phyloP scores from a whole-genome alignment of 2,888 invertebrate species.

The Steromphala cineraria region DNA sequence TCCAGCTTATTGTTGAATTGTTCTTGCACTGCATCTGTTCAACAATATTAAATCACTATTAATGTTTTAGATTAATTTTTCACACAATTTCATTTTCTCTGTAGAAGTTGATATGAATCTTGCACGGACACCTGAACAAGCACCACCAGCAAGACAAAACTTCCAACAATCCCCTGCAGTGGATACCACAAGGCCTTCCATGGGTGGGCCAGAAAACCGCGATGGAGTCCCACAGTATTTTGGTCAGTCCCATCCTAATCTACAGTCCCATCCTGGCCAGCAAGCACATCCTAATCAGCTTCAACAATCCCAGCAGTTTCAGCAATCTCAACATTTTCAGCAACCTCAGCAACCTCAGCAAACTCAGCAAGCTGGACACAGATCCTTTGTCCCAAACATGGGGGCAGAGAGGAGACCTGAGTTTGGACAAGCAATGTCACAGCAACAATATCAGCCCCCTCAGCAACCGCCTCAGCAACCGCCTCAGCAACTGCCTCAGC shows the following conservation, averaged over 20 bases:
- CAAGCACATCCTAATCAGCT: background rate
- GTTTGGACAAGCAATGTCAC: background rate
- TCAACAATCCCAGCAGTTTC: background rate
- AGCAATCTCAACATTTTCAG: background rate
- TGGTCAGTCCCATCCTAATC: background rate
- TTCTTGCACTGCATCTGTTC: constrained; percentile 3
- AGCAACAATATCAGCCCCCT: background rate
- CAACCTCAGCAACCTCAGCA: background rate
- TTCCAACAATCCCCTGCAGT: constrained; percentile 11
- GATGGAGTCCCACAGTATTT: background rate
- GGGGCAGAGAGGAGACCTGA: constrained; percentile 11
- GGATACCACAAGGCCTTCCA: background rate
- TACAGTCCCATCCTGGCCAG: background rate
- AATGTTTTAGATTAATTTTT: background rate
- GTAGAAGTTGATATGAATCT: constrained; percentile 20
- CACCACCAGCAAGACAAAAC: constrained; percentile 11
- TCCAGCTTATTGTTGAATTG: constrained; percentile 4
- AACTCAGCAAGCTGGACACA: background rate
- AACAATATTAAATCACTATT: background rate
- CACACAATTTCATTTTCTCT: constrained; percentile 15
- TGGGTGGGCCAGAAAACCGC: background rate
- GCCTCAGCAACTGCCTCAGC: background rate
- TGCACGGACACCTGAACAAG: constrained; percentile 9
- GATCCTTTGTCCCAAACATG: background rate
- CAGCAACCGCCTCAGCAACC: background rate